Evolutionary conservation across 2,888 invertebrate species (phyloP).

Genomic region (Salticus scenicus): DNA sequence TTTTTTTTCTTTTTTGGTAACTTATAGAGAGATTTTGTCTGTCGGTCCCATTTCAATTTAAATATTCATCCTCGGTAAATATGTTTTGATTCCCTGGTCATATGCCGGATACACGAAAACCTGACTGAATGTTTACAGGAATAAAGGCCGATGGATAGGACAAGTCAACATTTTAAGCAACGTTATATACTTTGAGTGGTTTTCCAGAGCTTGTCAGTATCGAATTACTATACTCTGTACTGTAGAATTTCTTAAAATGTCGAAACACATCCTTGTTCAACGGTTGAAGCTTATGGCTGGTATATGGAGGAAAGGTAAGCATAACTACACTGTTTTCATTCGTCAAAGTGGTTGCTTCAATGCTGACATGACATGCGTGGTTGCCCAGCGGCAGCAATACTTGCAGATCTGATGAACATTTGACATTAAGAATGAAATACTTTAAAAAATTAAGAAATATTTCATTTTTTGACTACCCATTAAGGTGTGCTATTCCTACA

Average conservation of each 20-base stretch:
- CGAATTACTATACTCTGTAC: no score
- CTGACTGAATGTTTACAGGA: no score
- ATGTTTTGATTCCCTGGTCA: no score
- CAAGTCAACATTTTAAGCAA: constrained; percentile 29
- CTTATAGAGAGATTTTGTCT: background rate
- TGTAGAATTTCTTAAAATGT: constrained; percentile 68
- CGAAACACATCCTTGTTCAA: no score
- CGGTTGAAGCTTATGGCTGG: no score
- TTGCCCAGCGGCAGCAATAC: constrained; percentile 24
- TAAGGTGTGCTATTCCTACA: constrained; percentile 77
- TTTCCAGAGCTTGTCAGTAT: constrained; percentile 23
- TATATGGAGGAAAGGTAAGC: no score
- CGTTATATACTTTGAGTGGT: constrained; percentile 26
- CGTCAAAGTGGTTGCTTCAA: no score
- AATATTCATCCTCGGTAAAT: no score
- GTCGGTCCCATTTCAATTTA: constrained; percentile 20
- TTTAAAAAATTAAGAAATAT: constrained; percentile 29
- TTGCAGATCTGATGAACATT: constrained; percentile 12
- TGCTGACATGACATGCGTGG: constrained; percentile 23
- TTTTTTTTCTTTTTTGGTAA: background rate
- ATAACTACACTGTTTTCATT: no score
- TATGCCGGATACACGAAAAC: no score
- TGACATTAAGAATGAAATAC: constrained; percentile 21
- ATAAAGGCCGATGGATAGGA: constrained; percentile 24
- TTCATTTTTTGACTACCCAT: constrained; percentile 20